Conservation (phyloP, 2,113 vertebrate species). For the Sialia sialis region DNA sequence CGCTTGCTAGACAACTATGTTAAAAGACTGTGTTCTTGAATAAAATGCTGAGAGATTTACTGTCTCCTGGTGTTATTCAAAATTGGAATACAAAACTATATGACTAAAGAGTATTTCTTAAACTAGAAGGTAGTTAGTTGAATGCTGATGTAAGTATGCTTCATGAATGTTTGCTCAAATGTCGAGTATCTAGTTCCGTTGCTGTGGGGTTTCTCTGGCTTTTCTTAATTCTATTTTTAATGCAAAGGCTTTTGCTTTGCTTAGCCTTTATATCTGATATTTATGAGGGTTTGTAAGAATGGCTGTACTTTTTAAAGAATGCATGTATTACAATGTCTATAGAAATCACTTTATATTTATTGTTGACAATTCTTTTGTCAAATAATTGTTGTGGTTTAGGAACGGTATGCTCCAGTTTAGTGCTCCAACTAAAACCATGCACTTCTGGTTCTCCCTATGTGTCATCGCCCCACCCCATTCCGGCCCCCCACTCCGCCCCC, state of each 20-base stretch:
- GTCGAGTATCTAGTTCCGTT: neutral
- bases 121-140: neutral
- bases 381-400: neutral
- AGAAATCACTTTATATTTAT: neutral
- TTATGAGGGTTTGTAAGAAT: neutral
- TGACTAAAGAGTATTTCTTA: neutral
- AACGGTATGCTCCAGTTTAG: neutral
- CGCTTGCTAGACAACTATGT: neutral
- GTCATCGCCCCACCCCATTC: no score
- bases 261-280: neutral
- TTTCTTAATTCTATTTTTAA: neutral
- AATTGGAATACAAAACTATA: neutral
- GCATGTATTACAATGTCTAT: neutral
- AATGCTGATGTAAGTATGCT: neutral
- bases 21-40: neutral
- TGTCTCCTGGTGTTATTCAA: neutral
- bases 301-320: neutral
- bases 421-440: neutral
- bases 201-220: neutral
- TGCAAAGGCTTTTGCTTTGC: neutral
- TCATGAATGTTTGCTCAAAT: neutral
- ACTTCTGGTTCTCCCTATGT: accelerated
- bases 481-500: no score
- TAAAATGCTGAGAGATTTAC: neutral
- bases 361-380: neutral